Base-by-base conservation (phyloP, 2,888 invertebrate species). In the Cheilosia soror region DNA sequence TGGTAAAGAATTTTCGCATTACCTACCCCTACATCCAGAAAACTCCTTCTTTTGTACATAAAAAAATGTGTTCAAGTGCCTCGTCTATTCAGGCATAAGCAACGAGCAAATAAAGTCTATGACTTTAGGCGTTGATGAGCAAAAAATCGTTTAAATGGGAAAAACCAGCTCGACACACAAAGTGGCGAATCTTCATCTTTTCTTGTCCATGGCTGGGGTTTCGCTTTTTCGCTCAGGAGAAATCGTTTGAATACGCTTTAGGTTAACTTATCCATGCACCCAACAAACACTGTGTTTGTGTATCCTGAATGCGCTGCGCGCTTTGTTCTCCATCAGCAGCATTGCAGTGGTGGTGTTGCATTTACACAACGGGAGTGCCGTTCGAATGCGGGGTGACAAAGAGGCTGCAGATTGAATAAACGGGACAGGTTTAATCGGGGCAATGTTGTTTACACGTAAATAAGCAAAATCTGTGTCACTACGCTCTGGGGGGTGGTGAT, bases 371-470 rank as follows among this genome's bases (percentile, higher is more conserved):
- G 13, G 29, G 7, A 5, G 33, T 5, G 31, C 13, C 20, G 53
- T 40, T 11, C 4, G 11, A n/a, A 29, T 62, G 20, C 44, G n/a
- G 51, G 20, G 40, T 33, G 20, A 49, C 33, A 33, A 5, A 37
- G 37, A 15, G 13, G 47, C 13, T 55, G 20, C n/a, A 51, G 69
- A 63, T 76, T 82, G 69, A 65, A 72, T 77, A 71, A 60, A 44
- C 47, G n/a, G 69, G 69, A 76, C 66, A 78, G 44, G 62, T 57
- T 66, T 57, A 83, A 73, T 57, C 42, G 63, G 83, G 83, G 73
- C 68, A 73, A 63, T 57, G 73, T 73, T 83, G 79, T 83, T 83
- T 83, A 79, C 83, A 73, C 83, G 68, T 68, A 73, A 79, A 73
- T 51, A 72, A 62, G 68, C 78, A 53, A 49, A 72, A 83, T 68